Percentiles rank a stretch among this genome's conserved stretches.
phyloP scores from a whole-genome alignment of 2,797 vertebrate genomes.

The Manis pentadactyla region DNA sequence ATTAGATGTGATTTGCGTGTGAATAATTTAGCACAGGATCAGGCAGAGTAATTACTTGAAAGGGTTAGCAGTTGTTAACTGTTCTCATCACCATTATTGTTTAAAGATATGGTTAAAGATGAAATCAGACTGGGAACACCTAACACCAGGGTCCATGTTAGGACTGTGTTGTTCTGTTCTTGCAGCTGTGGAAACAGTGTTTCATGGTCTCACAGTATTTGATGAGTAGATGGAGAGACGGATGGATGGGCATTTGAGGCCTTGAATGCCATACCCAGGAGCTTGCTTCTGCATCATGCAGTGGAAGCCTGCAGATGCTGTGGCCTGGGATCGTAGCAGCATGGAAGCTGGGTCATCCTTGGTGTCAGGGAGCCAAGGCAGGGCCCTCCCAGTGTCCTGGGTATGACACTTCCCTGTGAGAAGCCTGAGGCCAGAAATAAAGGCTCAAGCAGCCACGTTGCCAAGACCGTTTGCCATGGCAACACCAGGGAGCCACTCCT shows the following conservation, averaged over 20 bases:
- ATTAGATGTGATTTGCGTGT: not conserved
- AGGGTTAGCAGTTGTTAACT: not conserved
- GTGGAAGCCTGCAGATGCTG: not conserved
- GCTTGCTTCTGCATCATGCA: not conserved
- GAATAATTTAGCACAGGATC: not conserved
- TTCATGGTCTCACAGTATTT: not conserved
- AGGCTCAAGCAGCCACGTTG: slow-evolving; percentile 59
- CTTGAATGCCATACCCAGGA: not conserved
- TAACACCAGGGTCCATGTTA: not conserved
- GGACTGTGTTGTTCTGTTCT: not conserved
- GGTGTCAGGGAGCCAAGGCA: not conserved
- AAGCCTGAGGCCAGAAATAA: slow-evolving; percentile 67
- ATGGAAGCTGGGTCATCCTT: not conserved
- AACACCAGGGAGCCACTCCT: slow-evolving; percentile 65
- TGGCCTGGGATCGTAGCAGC: not conserved
- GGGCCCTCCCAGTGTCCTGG: slow-evolving; percentile 34
- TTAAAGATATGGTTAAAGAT: not conserved
- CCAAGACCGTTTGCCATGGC: slow-evolving; percentile 65
- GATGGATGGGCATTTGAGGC: not conserved
- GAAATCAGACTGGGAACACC: not conserved
- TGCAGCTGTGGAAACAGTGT: too few species aligned
- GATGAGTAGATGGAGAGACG: not conserved
- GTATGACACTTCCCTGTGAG: slow-evolving; percentile 48
- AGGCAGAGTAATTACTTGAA: not conserved
- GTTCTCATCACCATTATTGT: not conserved